Conservation (phyloP, 2,113 vertebrate genomes). For the Carlito syrichta region DNA sequence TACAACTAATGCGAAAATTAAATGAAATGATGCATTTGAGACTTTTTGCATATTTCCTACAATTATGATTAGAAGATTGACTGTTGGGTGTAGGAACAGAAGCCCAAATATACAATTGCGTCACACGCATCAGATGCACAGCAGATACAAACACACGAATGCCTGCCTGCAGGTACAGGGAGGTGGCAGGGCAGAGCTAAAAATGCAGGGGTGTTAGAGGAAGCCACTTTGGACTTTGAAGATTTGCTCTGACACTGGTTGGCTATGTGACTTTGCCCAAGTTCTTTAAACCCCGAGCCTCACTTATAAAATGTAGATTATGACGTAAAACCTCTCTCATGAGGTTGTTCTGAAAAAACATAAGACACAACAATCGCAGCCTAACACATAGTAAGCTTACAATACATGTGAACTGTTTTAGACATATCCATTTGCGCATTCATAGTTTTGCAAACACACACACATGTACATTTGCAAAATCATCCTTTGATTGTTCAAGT, state of each 20-base stretch:
- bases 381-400: too few species aligned
- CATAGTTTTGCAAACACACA: not conserved
- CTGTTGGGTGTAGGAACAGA: rapidly evolving
- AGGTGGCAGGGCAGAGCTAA: rapidly evolving
- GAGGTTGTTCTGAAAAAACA: rapidly evolving
- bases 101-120: not conserved
- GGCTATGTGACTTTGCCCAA: not conserved
- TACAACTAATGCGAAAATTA: not conserved
- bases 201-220: not conserved
- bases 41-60: not conserved
- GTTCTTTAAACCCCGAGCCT: not conserved
- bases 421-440: rapidly evolving
- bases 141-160: rapidly evolving
- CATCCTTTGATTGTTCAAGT: rapidly evolving
- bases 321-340: not conserved
- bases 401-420: not conserved
- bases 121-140: rapidly evolving
- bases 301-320: not conserved
- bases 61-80: not conserved
- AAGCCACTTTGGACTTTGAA: not conserved
- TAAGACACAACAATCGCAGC: too few species aligned
- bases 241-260: not conserved
- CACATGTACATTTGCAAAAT: not conserved
- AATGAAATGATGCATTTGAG: not conserved
- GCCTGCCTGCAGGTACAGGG: not conserved